Evolutionary conservation across 2,888 invertebrate species (phyloP).

Genomic region (Baronia brevicornis): DNA sequence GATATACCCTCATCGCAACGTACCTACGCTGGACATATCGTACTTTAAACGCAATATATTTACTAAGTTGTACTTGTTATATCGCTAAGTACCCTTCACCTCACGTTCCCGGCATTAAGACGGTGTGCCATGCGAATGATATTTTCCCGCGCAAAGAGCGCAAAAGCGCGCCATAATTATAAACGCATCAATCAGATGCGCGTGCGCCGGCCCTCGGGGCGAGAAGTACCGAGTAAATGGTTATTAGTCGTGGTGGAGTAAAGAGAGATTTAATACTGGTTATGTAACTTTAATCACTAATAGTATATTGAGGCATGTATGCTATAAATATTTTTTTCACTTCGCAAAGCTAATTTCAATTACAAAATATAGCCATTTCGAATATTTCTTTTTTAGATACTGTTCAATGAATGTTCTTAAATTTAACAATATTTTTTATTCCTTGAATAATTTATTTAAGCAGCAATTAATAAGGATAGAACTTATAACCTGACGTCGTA

Average conservation of each 20-base stretch:
- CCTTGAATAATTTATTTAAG: no score
- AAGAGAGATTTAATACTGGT: slow-evolving; percentile 32
- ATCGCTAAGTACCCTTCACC: slow-evolving; percentile 15
- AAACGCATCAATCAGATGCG: slow-evolving; percentile 67
- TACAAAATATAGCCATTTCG: no score
- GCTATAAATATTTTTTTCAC: neutral
- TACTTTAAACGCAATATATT: no score
- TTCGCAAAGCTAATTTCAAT: no score
- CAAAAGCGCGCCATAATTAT: slow-evolving; percentile 63
- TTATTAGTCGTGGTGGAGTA: slow-evolving; percentile 43
- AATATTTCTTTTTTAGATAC: no score
- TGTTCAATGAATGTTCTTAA: no score
- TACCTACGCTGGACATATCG: no score
- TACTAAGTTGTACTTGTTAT: no score
- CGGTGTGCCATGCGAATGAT: slow-evolving; percentile 46
- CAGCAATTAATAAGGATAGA: no score
- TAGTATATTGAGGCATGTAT: slow-evolving; percentile 4
- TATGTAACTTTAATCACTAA: slow-evolving; percentile 22
- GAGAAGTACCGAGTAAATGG: slow-evolving; percentile 45
- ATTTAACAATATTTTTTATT: no score
- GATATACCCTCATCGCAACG: no score
- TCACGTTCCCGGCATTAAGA: slow-evolving; percentile 28
- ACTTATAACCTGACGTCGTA: no score
- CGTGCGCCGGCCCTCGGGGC: slow-evolving; percentile 42
- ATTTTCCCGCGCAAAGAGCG: slow-evolving; percentile 49